These are phyloP conservation scores for Parazoanthus darwini DNA, from an alignment of 92 coral and sea anemone species.

Conservation along the genomic window DNA sequence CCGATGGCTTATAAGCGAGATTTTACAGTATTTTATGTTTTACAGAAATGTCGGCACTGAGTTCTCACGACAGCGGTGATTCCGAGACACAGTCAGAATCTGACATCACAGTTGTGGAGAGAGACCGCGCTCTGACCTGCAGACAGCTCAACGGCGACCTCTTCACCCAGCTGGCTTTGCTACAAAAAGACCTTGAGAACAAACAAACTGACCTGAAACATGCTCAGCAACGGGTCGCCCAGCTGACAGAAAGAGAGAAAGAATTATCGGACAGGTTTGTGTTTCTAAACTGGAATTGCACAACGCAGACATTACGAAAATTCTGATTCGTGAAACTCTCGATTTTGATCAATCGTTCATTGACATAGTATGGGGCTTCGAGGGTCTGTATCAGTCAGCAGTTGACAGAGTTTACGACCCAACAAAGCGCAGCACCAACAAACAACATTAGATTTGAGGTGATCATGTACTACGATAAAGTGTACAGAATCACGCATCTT, in stretches of 20 bases:
- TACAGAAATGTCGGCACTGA: slow-evolving; percentile 66
- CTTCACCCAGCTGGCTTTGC: slow-evolving; percentile 38
- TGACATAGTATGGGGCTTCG: too few species aligned
- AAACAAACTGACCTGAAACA: slow-evolving; percentile 78
- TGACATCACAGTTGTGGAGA: slow-evolving; percentile 16
- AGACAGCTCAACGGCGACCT: slow-evolving; percentile 19
- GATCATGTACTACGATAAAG: too few species aligned
- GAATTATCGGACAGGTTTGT: slow-evolving; percentile 79
- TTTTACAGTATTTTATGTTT: neutral
- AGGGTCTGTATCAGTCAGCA: too few species aligned
- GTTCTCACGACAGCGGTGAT: slow-evolving; percentile 54
- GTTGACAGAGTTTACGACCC: too few species aligned
- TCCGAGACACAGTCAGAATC: slow-evolving; percentile 44
- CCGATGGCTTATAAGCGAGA: too few species aligned
- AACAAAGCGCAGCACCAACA: too few species aligned
- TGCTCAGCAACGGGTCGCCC: slow-evolving; percentile 69
- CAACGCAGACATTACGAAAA: neutral
- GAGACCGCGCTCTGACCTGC: slow-evolving; percentile 34
- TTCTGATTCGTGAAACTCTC: neutral
- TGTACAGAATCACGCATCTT: too few species aligned
- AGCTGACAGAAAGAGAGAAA: slow-evolving; percentile 70
- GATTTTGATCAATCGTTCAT: too few species aligned
- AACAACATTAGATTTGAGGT: too few species aligned
- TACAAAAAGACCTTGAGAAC: slow-evolving; percentile 57
- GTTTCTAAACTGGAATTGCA: neutral